A percentile compares a stretch with the other conserved stretches of the same genome.
Evolutionary conservation across 2,888 invertebrate genomes (phyloP).

Genomic region (Exocentrus adspersus): DNA sequence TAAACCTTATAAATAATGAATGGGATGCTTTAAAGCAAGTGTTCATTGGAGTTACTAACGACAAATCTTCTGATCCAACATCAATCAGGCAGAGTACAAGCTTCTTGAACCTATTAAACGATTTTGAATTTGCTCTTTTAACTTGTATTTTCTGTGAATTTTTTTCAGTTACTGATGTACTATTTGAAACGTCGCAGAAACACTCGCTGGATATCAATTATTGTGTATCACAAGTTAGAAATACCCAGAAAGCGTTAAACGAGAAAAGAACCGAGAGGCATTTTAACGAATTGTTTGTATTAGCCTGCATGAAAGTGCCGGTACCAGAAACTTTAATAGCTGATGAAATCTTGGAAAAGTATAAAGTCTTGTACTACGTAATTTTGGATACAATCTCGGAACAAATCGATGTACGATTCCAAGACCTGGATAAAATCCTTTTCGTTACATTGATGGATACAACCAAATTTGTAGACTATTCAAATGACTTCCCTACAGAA

Average conservation of each 20-base stretch:
- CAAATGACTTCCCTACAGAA: slow-evolving; percentile 19
- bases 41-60: slow-evolving; percentile 4
- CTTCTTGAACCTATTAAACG: slow-evolving; percentile 5
- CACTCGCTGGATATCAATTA: slow-evolving; percentile 3
- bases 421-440: slow-evolving; percentile 3
- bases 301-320: background rate
- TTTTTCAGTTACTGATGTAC: slow-evolving; percentile 11
- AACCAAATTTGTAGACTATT: slow-evolving; percentile 22
- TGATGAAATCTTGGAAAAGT: background rate
- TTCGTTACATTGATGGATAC: slow-evolving; percentile 19
- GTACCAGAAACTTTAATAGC: background rate
- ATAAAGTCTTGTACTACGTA: background rate
- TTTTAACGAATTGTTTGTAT: slow-evolving; percentile 9
- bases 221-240: slow-evolving; percentile 1
- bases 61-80: slow-evolving; percentile 7
- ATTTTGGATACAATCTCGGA: background rate
- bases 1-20: background rate
- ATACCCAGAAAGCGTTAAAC: slow-evolving; percentile 16
- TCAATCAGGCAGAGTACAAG: slow-evolving; percentile 2
- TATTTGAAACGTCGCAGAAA: background rate
- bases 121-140: slow-evolving; percentile 15
- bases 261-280: slow-evolving; percentile 19
- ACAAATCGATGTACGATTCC: background rate
- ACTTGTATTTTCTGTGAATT: slow-evolving; percentile 1
- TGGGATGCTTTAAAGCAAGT: background rate